Conservation (phyloP, 2,888 invertebrate genomes). For the Protodeltote pygarga region DNA sequence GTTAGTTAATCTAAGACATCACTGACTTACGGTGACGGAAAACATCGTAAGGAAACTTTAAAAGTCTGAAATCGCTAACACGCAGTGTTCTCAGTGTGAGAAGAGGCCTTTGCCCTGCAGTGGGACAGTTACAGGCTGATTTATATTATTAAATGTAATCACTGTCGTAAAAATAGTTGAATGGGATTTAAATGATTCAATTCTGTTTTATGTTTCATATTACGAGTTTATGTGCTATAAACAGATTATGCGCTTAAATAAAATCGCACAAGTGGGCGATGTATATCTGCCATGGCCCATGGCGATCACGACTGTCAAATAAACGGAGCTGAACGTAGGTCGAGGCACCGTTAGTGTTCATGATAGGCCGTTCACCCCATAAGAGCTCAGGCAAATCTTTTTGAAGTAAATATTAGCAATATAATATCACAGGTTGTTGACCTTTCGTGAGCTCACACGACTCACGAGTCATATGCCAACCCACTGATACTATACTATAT, state of each 20-base stretch:
- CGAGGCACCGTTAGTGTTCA: constrained; percentile 59
- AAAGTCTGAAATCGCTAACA: too few species aligned
- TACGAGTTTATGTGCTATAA: constrained; percentile 1
- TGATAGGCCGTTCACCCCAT: constrained; percentile 61
- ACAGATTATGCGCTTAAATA: constrained; percentile 5
- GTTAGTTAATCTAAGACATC: too few species aligned
- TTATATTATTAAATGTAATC: too few species aligned
- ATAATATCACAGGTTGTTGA: constrained; percentile 4
- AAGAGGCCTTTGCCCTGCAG: too few species aligned
- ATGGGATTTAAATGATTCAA: too few species aligned
- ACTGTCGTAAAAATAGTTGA: too few species aligned
- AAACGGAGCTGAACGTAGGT: constrained; percentile 60
- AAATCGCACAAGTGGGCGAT: constrained; percentile 13
- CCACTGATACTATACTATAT: too few species aligned
- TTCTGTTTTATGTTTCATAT: background rate
- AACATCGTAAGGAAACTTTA: too few species aligned
- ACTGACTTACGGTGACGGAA: too few species aligned
- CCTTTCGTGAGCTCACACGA: constrained; percentile 9
- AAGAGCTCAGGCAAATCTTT: constrained; percentile 44
- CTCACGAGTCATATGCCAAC: too few species aligned
- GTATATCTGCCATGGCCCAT: constrained; percentile 37
- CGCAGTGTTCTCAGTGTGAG: too few species aligned
- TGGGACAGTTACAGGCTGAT: too few species aligned
- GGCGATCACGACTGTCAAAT: constrained; percentile 58
- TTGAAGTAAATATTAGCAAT: constrained; percentile 61